These are phyloP conservation scores for Papilio elwesi DNA, from an alignment of 2,888 invertebrate genomes.

Conservation along the genomic window DNA sequence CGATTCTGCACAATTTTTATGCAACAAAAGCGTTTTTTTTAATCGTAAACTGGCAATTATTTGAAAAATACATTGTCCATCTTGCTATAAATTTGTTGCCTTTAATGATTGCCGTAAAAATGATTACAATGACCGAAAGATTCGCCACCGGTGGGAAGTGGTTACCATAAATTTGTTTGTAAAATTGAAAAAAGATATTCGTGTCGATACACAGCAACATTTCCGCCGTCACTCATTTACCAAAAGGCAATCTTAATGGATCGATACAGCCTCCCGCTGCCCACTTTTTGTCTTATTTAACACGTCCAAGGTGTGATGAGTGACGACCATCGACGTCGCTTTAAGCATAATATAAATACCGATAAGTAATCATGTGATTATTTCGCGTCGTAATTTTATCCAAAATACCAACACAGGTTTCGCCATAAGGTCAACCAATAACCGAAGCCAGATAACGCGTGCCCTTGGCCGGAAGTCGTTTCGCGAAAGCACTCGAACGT, in stretches of 20 bases:
- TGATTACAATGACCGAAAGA: conserved; percentile 1
- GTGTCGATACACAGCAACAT: conserved; percentile 18
- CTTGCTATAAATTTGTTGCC: neutral
- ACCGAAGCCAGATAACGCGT: conserved; percentile 25
- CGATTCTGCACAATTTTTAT: neutral
- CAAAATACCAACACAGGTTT: conserved; percentile 28
- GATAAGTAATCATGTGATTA: conserved; percentile 29
- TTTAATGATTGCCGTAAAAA: conserved; percentile 9
- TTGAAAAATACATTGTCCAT: neutral
- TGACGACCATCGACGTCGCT: conserved; percentile 21
- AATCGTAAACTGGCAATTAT: neutral
- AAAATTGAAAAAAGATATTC: conserved; percentile 25
- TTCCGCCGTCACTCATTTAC: conserved; percentile 30
- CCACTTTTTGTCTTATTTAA: conserved; percentile 32
- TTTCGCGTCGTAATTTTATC: conserved; percentile 22
- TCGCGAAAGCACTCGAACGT: conserved; percentile 32
- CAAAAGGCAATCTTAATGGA: conserved; percentile 37
- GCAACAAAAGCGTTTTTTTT: neutral
- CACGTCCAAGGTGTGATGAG: conserved; percentile 19
- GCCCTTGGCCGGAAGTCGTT: conserved; percentile 35
- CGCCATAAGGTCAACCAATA: conserved; percentile 29
- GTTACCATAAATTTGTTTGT: conserved; percentile 29
- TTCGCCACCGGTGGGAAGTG: conserved; percentile 26
- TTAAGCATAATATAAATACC: conserved; percentile 29
- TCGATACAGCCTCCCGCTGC: conserved; percentile 9